These are phyloP conservation scores for Antechinus flavipes DNA, from an alignment of 2,113 vertebrate genomes.

Conservation along the genomic window DNA sequence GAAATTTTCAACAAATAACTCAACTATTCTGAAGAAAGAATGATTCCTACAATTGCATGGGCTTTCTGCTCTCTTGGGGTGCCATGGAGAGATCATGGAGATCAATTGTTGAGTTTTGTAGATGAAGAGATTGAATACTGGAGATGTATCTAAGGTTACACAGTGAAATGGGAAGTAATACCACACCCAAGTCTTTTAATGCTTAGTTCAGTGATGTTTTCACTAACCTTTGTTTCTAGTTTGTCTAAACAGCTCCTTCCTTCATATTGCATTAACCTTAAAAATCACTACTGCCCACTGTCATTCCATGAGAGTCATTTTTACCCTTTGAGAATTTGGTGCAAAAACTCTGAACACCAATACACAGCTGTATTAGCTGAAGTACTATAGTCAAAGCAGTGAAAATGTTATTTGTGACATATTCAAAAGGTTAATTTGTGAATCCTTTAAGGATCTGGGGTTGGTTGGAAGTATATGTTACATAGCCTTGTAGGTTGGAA, in stretches of 20 bases:
- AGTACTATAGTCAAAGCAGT: background rate
- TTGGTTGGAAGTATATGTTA: background rate
- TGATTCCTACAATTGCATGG: constrained; percentile 42
- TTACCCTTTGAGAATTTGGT: background rate
- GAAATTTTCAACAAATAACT: constrained; percentile 46
- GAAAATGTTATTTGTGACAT: background rate
- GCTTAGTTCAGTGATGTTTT: background rate
- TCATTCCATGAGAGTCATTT: background rate
- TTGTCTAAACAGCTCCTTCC: background rate
- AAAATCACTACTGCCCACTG: background rate
- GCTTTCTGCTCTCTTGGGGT: constrained; percentile 36
- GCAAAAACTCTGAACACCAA: background rate
- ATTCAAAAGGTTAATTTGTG: background rate
- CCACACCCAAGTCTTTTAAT: background rate
- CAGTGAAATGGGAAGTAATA: background rate
- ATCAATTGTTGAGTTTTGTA: background rate
- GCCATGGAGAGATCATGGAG: background rate
- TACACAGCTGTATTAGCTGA: background rate
- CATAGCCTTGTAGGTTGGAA: background rate
- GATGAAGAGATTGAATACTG: background rate
- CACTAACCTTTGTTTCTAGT: background rate
- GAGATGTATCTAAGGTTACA: background rate
- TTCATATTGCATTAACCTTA: background rate
- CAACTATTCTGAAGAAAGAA: constrained; percentile 52
- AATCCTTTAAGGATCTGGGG: background rate